Evolutionary conservation across 2,797 vertebrate species (phyloP).

Genomic region (Cuniculus paca): DNA sequence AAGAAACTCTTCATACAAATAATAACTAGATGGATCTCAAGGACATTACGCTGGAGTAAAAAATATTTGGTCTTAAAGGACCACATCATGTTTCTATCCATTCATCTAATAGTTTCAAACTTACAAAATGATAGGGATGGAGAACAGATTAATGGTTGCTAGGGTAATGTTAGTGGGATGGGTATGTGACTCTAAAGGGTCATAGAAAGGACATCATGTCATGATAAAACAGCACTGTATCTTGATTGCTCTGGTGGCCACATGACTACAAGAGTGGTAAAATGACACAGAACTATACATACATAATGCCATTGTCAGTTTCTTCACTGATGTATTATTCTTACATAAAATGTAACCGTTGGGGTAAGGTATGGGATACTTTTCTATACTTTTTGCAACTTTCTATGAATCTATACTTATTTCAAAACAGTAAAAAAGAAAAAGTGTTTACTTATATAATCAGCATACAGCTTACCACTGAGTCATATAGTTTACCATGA

Average conservation of each 20-base stretch:
- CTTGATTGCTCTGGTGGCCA: background rate
- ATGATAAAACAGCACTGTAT: background rate
- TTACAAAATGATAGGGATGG: background rate
- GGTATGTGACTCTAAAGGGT: background rate
- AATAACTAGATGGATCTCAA: background rate
- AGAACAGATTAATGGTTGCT: slow-evolving; percentile 37
- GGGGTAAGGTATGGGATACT: too few relatives aligned
- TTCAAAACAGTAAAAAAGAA: slow-evolving; percentile 18
- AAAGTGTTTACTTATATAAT: background rate
- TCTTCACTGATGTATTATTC: background rate
- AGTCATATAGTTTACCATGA: background rate
- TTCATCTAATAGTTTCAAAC: slow-evolving; percentile 19
- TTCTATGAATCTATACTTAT: background rate
- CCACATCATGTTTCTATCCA: background rate
- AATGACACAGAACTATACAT: background rate
- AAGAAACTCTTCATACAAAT: background rate
- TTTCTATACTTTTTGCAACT: background rate
- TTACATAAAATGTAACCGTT: background rate
- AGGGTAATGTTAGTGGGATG: background rate
- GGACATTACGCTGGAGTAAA: background rate
- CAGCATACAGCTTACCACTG: background rate
- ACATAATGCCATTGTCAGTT: background rate
- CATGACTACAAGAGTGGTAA: background rate
- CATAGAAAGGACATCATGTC: background rate
- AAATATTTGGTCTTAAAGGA: background rate